Evolutionary conservation across 2,888 invertebrate species (phyloP).

Genomic region (Aphrophora alni): DNA sequence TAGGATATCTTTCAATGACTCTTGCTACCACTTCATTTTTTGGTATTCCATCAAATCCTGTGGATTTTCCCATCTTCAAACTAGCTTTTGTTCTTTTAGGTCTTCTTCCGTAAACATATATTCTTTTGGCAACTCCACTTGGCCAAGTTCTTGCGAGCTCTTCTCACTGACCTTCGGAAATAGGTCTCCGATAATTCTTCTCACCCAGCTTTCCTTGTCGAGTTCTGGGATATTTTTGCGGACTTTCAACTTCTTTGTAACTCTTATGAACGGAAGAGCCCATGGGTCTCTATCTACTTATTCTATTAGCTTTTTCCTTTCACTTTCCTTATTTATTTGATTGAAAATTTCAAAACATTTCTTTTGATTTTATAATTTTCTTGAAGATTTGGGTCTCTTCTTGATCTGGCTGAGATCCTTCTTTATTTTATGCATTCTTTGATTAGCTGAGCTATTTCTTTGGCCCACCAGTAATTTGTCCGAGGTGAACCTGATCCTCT

Average conservation of each 20-base stretch:
- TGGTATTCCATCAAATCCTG: background rate
- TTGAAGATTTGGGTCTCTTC: background rate
- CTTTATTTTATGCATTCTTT: background rate
- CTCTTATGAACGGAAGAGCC: background rate
- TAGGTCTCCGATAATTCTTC: background rate
- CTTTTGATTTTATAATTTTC: background rate
- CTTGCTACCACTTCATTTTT: background rate
- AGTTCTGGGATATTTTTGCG: background rate
- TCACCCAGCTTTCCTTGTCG: background rate
- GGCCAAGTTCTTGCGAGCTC: background rate
- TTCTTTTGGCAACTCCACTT: background rate
- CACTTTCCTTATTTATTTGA: background rate
- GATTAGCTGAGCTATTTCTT: background rate
- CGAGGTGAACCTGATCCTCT: background rate
- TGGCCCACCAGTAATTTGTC: background rate
- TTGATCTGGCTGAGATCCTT: slow-evolving; percentile 3
- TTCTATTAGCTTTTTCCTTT: background rate
- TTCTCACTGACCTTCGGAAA: background rate
- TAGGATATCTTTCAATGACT: no score
- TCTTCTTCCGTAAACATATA: background rate
- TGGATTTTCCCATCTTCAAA: slow-evolving; percentile 8
- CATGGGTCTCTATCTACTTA: background rate
- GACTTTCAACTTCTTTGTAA: slow-evolving; percentile 2
- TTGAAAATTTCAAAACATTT: background rate
- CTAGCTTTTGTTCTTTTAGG: background rate